A percentile compares a stretch with the other conserved stretches of the same genome.
Evolutionary conservation across 2,888 invertebrate species (phyloP).

Genomic region (Trichopria drosophilae): DNA sequence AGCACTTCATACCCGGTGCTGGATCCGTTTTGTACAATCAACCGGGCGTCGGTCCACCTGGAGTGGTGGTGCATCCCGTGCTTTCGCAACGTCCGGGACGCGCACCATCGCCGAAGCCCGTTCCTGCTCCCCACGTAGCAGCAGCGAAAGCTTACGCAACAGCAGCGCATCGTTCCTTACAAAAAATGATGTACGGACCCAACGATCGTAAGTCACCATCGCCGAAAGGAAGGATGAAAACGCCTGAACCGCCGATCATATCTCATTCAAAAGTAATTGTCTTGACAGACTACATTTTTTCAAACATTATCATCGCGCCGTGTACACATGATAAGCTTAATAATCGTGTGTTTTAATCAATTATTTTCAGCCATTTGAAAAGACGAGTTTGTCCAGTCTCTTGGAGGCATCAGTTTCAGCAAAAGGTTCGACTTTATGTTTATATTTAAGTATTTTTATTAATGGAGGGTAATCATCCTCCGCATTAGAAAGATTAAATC

Average conservation of each 20-base stretch:
- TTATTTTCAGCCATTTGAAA: conserved; percentile 53
- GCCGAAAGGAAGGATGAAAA: conserved; percentile 51
- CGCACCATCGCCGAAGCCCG: conserved; percentile 40
- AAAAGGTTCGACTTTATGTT: conserved; percentile 51
- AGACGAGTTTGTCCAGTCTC: conserved; percentile 58
- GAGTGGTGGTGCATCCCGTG: conserved; percentile 26
- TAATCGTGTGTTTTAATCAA: background rate
- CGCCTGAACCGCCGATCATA: conserved; percentile 57
- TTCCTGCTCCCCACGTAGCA: no score
- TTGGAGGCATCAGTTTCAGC: conserved; percentile 56
- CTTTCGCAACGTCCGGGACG: conserved; percentile 34
- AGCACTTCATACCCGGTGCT: conserved; percentile 43
- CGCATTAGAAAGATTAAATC: no score
- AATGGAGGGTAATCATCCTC: no score
- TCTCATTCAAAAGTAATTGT: conserved; percentile 55
- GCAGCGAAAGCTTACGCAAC: conserved; percentile 10
- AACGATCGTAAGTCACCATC: no score
- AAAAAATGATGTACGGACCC: no score
- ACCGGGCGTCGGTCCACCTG: conserved; percentile 34
- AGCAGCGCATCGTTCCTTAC: no score
- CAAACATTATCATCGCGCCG: background rate
- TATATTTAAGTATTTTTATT: no score
- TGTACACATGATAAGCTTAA: background rate
- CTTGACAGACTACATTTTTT: conserved; percentile 4
- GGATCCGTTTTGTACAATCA: conserved; percentile 48